Base-by-base conservation (phyloP, 2,888 invertebrate species). In the Buathra laborator region DNA sequence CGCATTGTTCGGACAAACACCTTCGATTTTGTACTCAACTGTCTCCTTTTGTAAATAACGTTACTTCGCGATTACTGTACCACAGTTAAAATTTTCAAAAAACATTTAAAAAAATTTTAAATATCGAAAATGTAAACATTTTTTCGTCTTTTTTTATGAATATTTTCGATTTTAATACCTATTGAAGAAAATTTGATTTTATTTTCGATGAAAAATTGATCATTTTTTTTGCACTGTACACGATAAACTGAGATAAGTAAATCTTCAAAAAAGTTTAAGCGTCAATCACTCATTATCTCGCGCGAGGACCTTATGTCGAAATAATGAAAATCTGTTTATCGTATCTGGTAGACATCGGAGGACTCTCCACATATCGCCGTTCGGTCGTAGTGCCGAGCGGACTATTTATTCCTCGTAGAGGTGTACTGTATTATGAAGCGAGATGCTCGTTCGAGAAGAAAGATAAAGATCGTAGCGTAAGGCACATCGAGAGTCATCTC, bases 371-470 rank as follows among this genome's bases (percentile, higher is more conserved):
- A 24, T 6, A n/a, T 6, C 7, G 7, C 6, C 51, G 0, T 37
- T 5, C 2, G 48, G 5, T 5, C n/a, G 16, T n/a, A n/a, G 4
- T 10, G 7, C 9, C 53, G 53, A 53, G 59, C 19, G 12, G 5
- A 9, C 14, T 14, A 29, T 59, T 59, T 59, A 59, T 59, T 59
- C 14, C 29, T 14, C 29, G 6, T 86, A 87, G 84, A 83, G 70
- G 89, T 88, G 90, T 89, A 90, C 90, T 90, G 88, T 90, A 90
- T 90, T 90, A 90, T 84, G 88, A 89, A 81, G 78, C 53, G 44
- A 62, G 70, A 68, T 68, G 29, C 56, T 67, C 44, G 72, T 68
- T 46, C 67, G 64, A 37, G 76, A 87, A 87, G 88, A 85, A 87
- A 48, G 75, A 85, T 82, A 84, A 87, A 75, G 48, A 72, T 53